These are phyloP conservation scores for Drosophila lutescens DNA, from an alignment of 2,888 invertebrate species.

Conservation along the genomic window DNA sequence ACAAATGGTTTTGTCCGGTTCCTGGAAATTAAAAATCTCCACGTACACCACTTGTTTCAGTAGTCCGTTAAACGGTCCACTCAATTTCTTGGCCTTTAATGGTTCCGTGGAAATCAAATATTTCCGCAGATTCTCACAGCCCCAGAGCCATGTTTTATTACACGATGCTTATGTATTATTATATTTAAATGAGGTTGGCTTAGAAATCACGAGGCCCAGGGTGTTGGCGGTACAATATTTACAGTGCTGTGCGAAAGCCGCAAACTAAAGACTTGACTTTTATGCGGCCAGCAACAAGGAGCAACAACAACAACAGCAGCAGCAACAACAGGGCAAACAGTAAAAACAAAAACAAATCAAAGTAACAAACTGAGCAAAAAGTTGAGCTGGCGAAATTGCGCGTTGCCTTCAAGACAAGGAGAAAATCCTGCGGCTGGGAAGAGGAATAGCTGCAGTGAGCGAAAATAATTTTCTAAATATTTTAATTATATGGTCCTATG, in stretches of 20 bases:
- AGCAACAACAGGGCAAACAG: slow-evolving; percentile 20
- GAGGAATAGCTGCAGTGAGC: slow-evolving; percentile 7
- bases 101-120: slow-evolving; percentile 35
- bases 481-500: neutral
- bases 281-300: slow-evolving; percentile 58
- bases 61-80: slow-evolving; percentile 23
- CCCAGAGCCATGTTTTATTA: slow-evolving; percentile 52
- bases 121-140: slow-evolving; percentile 34
- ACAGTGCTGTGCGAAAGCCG: slow-evolving; percentile 61
- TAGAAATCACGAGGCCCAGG: slow-evolving; percentile 64
- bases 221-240: slow-evolving; percentile 63
- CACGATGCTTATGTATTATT: slow-evolving; percentile 69
- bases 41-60: slow-evolving; percentile 16
- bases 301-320: slow-evolving; percentile 8
- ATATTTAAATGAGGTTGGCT: slow-evolving; percentile 72
- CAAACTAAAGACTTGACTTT: slow-evolving; percentile 79
- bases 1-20: no score
- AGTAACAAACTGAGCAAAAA: slow-evolving; percentile 78
- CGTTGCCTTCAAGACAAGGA: slow-evolving; percentile 45
- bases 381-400: slow-evolving; percentile 78
- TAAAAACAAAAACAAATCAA: slow-evolving; percentile 76
- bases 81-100: slow-evolving; percentile 27
- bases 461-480: neutral
- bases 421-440: slow-evolving; percentile 35
- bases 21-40: neutral